Evolutionary conservation across 1,140 invertebrate genomes (phyloP).

Genomic region (Sycobia sp.): DNA sequence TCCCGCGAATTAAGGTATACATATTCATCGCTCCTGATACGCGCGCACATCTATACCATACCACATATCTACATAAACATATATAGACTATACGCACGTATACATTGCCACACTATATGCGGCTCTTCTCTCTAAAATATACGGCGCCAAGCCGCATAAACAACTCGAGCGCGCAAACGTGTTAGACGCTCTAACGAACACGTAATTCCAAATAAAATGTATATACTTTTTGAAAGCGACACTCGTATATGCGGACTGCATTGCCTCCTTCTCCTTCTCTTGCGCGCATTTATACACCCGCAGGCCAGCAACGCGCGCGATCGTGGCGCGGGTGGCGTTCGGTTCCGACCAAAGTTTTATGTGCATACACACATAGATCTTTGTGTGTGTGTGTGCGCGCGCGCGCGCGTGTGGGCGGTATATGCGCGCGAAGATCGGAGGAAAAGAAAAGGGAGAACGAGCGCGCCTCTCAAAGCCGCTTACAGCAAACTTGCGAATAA

Average conservation of each 20-base stretch:
- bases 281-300: too few species aligned
- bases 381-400: too few species aligned
- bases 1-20: slow-evolving; percentile 63
- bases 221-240: slow-evolving; percentile 22
- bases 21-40: slow-evolving; percentile 61
- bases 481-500: too few species aligned
- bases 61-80: neutral
- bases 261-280: neutral
- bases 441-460: too few species aligned
- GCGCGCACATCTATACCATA: slow-evolving; percentile 2
- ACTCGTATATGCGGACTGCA: neutral
- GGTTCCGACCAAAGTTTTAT: too few species aligned
- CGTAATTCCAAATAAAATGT: slow-evolving; percentile 49
- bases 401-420: too few species aligned
- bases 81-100: neutral
- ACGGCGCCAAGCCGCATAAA: slow-evolving; percentile 54
- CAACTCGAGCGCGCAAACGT: slow-evolving; percentile 54
- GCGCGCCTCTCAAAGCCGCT: too few species aligned
- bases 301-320: too few species aligned
- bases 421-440: too few species aligned
- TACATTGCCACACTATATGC: neutral
- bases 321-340: too few species aligned
- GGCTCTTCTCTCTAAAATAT: slow-evolving; percentile 45
- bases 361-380: too few species aligned
- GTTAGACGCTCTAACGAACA: slow-evolving; percentile 57